Evolutionary conservation across 2,888 invertebrate genomes (phyloP).

Genomic region (Stegophylla sp.): DNA sequence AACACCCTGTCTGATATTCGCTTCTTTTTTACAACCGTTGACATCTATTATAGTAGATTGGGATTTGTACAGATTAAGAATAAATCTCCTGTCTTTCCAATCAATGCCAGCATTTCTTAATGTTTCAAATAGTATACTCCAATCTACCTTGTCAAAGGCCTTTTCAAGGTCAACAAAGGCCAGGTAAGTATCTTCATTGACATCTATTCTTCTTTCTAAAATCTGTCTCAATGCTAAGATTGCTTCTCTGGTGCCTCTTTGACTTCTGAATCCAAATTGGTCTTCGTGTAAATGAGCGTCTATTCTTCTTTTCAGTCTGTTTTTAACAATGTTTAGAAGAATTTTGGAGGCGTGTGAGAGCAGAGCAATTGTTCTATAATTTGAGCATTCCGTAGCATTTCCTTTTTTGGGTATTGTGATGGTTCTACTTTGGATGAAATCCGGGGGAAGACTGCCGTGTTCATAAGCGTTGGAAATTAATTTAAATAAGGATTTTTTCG

Average conservation of each 20-base stretch:
- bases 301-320: conserved; percentile 3
- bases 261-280: conserved; percentile 17
- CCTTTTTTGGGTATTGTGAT: conserved; percentile 36
- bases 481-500: conserved; percentile 18
- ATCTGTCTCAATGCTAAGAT: not conserved
- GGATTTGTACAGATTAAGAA: not conserved
- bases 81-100: conserved; percentile 24
- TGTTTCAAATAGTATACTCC: not conserved
- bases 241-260: conserved; percentile 8
- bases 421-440: conserved; percentile 30
- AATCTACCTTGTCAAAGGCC: not conserved
- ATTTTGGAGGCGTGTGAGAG: conserved; percentile 31
- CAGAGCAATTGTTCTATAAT: conserved; percentile 23
- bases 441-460: not conserved
- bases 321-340: conserved; percentile 25
- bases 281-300: not conserved
- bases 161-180: not conserved
- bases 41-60: no score
- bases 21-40: not conserved
- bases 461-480: conserved; percentile 12
- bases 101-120: conserved; percentile 28
- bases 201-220: not conserved
- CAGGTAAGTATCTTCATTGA: not conserved
- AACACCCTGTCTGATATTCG: not conserved
- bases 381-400: conserved; percentile 21